phyloP scores from a whole-genome alignment of 2,888 invertebrate genomes.

The Ligdia adustata region DNA sequence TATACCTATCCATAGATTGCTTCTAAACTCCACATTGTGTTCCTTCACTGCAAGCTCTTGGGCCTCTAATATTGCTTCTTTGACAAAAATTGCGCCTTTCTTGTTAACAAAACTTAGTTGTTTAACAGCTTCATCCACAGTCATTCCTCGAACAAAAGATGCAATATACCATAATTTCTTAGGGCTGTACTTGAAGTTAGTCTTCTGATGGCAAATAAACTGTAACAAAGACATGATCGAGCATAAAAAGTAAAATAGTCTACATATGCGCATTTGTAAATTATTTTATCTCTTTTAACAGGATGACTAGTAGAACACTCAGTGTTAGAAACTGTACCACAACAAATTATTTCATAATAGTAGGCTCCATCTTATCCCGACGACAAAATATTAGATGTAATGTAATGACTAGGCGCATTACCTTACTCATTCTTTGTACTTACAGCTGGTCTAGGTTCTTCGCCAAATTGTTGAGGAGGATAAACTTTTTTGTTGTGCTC shows the following conservation, averaged over 20 bases:
- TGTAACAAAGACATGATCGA: no score
- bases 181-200: constrained; percentile 94
- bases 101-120: constrained; percentile 93
- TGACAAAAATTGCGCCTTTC: constrained; percentile 89
- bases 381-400: no score
- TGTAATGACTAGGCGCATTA: neutral
- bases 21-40: constrained; percentile 97
- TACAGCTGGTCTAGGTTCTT: constrained; percentile 93
- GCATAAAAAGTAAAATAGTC: no score
- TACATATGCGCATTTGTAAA: no score
- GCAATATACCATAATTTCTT: constrained; percentile 98
- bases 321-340: no score
- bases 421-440: constrained; percentile 56
- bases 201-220: constrained; percentile 94
- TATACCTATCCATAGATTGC: constrained; percentile 97
- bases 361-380: no score
- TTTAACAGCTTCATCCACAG: constrained; percentile 96
- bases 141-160: constrained; percentile 93
- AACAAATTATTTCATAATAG: no score
- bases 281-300: no score
- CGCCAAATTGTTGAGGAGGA: constrained; percentile 89
- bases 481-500: constrained; percentile 89
- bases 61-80: constrained; percentile 94
- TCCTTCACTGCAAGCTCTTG: constrained; percentile 92
- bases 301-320: no score